phyloP scores from a whole-genome alignment of 2,888 invertebrate species.

The Ariolimax columbianus region DNA sequence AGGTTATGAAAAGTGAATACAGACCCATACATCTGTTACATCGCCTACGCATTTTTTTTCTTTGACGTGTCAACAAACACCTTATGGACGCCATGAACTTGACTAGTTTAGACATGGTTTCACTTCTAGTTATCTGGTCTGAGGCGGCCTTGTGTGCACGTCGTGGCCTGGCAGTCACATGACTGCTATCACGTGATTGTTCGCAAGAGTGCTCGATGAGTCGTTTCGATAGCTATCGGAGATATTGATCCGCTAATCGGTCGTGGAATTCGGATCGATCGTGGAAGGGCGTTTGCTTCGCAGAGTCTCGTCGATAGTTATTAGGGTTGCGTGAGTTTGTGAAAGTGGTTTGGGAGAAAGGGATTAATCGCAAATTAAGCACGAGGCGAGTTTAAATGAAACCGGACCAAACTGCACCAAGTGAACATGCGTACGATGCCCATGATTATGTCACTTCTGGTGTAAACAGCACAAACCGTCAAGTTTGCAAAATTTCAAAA shows the following conservation, averaged over 20 bases:
- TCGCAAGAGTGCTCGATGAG: background rate
- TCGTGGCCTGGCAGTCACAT: background rate
- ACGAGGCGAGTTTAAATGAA: too few species aligned
- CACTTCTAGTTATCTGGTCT: background rate
- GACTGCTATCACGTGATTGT: background rate
- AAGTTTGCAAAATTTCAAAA: too few species aligned
- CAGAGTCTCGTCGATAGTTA: background rate
- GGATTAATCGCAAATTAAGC: background rate
- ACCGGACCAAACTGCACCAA: too few species aligned
- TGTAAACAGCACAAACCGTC: too few species aligned
- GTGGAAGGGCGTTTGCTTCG: background rate
- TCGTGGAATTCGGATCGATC: background rate
- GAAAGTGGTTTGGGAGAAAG: background rate
- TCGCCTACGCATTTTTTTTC: too few species aligned
- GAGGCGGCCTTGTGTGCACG: background rate
- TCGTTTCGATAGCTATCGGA: background rate
- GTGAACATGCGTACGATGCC: too few species aligned
- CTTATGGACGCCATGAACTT: too few species aligned
- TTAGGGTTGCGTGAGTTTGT: background rate
- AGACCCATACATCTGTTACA: too few species aligned
- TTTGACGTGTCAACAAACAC: too few species aligned
- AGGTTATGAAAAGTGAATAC: too few species aligned
- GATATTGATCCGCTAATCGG: conserved; percentile 3
- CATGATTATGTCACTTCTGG: too few species aligned
- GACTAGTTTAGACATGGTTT: too few species aligned